Conservation (phyloP, 2,113 vertebrate species). For the Malaclemys terrapin region DNA sequence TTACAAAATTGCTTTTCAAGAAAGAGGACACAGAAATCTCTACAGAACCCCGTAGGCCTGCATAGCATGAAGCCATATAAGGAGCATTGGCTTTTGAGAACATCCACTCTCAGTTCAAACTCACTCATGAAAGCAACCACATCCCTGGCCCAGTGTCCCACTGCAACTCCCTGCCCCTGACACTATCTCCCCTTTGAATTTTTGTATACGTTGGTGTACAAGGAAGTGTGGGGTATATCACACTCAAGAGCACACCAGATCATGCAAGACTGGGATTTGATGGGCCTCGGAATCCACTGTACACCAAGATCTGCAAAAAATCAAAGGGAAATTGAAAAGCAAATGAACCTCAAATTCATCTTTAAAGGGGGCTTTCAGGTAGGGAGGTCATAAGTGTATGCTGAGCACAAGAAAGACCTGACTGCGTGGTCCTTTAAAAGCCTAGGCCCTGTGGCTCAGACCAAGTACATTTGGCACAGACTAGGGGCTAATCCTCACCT, state of each 20-base stretch:
- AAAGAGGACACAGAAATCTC: background rate
- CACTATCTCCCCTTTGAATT: background rate
- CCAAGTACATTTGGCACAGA: background rate
- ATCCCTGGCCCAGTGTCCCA: background rate
- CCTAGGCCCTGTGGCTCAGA: background rate
- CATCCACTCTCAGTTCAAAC: background rate
- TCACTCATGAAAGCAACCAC: background rate
- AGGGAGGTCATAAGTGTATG: background rate
- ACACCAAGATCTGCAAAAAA: background rate
- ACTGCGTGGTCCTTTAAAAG: background rate
- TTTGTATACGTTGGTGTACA: background rate
- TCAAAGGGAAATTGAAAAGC: background rate
- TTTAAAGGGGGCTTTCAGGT: background rate
- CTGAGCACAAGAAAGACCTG: background rate
- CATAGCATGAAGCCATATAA: background rate
- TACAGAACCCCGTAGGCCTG: background rate
- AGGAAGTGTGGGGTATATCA: background rate
- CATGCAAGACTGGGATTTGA: background rate
- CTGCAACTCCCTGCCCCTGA: background rate
- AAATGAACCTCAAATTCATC: background rate
- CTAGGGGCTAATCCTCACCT: background rate
- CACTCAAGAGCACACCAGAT: background rate
- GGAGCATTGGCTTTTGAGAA: background rate
- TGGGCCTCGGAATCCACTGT: background rate
- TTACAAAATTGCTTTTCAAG: background rate